Base-by-base conservation (phyloP, 2,888 invertebrate species). In the Magallana nippona region DNA sequence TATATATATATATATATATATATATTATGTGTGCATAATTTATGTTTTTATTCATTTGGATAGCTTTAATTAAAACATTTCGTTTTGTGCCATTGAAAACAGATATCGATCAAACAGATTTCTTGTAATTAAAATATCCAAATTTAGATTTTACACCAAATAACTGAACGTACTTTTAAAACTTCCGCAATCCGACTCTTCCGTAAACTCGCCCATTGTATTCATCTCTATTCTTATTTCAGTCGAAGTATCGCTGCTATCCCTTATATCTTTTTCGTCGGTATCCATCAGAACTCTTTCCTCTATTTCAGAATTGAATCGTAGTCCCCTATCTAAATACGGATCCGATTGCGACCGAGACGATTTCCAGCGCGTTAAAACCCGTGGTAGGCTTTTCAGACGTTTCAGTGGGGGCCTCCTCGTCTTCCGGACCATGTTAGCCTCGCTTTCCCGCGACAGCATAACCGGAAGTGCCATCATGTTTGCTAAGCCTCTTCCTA, bases 401-500 rank as follows among this genome's bases (percentile, higher is more conserved):
- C 71, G 71, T 27, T 71, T 71, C 71, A 22, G 32, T 13, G 71
- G 32, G 27, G 71, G 13, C 27, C 27, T 71, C 5, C 27, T 13
- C 3, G 32, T 13, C 71, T 71, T 71, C 71, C 27, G 13, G 27
- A 71, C 71, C 71, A 13, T 22, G 15, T 32, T 32, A 11, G 22
- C 1, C 15, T 71, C 1, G 27, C 27, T 22, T 22, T 57, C 57
- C 15, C 56, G 27, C 13, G 79, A 79, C 2, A 79, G 56, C 55
- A 79, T 15, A 19, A 79, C 27, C 15, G 79, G 79, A 57, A 79
- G 10, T 3, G 57, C 79, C 55, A 56, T 57, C 79, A 79, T 56
- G 17, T 22, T 79, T n/a, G 57, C 57, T 27, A 79, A 8, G 27
- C 79, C 56, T 27, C 57, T 58, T 11, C 79, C 79, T 13, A 79